Percentiles rank a stretch among this genome's conserved stretches.
phyloP scores from a whole-genome alignment of 2,888 invertebrate genomes.

The Tyria jacobaeae region DNA sequence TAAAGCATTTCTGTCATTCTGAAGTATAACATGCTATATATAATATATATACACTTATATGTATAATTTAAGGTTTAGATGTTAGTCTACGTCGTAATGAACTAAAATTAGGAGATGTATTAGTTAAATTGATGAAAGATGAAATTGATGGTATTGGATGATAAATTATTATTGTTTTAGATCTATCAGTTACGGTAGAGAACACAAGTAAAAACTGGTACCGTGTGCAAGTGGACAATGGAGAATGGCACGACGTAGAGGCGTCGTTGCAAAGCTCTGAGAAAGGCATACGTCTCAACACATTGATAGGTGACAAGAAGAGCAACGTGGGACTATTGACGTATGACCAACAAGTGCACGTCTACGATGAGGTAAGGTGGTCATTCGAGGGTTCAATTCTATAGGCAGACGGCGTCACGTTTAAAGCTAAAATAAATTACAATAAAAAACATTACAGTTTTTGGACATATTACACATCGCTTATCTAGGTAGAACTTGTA shows the following conservation, averaged over 20 bases:
- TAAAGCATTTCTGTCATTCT: too few species aligned
- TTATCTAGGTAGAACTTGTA: too few species aligned
- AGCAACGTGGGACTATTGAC: constrained; percentile 71
- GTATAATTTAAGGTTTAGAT: too few species aligned
- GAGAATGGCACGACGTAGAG: constrained; percentile 84
- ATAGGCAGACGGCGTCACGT: too few species aligned
- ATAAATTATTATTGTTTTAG: constrained; percentile 65
- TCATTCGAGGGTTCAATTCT: neutral
- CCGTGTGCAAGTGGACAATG: constrained; percentile 77
- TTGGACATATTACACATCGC: too few species aligned
- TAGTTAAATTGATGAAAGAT: too few species aligned
- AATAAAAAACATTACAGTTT: neutral
- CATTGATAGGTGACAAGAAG: constrained; percentile 66
- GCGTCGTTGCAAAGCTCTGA: constrained; percentile 59
- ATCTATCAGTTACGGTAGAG: constrained; percentile 85
- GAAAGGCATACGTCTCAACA: constrained; percentile 63
- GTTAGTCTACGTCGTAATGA: too few species aligned
- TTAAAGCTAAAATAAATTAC: neutral
- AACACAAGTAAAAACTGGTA: constrained; percentile 77
- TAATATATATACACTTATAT: too few species aligned
- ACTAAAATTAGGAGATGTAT: too few species aligned
- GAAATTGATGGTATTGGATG: neutral
- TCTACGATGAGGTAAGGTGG: constrained; percentile 75
- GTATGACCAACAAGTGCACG: constrained; percentile 72
- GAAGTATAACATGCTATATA: too few species aligned